phyloP scores from a whole-genome alignment of 2,888 invertebrate genomes.

The Cephus rjabovi region DNA sequence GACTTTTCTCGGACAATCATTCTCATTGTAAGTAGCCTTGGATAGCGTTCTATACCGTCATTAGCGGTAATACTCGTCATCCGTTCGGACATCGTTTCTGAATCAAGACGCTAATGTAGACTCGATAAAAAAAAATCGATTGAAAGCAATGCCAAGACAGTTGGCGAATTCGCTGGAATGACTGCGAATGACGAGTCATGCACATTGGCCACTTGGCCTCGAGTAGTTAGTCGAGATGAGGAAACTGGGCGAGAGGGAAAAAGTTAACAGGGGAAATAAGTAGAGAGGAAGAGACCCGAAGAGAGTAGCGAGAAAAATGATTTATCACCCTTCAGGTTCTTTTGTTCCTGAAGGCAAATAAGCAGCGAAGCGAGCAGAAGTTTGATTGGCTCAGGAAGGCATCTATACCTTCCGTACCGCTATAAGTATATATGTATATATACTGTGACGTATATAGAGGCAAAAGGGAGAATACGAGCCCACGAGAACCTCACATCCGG shows the following conservation, averaged over 20 bases:
- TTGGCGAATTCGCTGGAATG: background rate
- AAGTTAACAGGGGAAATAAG: background rate
- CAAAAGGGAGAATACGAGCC: background rate
- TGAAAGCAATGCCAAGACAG: background rate
- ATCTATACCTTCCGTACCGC: background rate
- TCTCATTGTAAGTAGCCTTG: background rate
- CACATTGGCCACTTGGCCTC: background rate
- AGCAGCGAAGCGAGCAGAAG: background rate
- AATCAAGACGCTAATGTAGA: background rate
- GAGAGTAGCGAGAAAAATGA: background rate
- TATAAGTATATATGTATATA: background rate
- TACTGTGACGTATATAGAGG: background rate
- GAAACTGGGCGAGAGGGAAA: background rate
- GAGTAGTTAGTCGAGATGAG: background rate
- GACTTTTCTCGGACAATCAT: background rate
- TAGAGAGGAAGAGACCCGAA: background rate
- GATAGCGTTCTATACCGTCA: background rate
- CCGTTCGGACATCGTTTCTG: background rate
- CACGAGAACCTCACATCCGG: constrained; percentile 31
- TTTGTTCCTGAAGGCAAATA: background rate
- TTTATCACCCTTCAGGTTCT: background rate
- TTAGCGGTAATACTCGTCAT: background rate
- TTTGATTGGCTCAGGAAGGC: background rate
- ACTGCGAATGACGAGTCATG: background rate
- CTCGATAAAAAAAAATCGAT: background rate